Conservation (phyloP, 2,888 invertebrate genomes). For the Rosalia funebris region DNA sequence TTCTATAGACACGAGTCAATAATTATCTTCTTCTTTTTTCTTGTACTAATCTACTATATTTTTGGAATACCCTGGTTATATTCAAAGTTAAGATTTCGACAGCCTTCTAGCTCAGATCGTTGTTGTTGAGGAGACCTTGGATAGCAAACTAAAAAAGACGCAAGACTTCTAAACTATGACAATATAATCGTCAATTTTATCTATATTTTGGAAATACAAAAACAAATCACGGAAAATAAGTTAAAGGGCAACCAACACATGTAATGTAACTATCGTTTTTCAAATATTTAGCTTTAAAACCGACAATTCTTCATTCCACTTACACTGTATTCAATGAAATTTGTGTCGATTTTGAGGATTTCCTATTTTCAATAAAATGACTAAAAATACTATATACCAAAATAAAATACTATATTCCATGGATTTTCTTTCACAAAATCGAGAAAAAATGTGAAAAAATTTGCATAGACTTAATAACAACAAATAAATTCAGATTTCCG, state of each 20-base stretch:
- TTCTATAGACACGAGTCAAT: too few species aligned
- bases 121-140: background rate
- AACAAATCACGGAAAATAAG: background rate
- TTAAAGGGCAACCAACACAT: background rate
- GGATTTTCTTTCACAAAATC: too few species aligned
- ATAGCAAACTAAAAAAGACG: conserved; percentile 1
- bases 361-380: too few species aligned
- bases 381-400: too few species aligned
- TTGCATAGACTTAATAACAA: too few species aligned
- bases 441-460: too few species aligned
- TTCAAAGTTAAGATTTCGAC: background rate
- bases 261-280: background rate
- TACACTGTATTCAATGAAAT: background rate
- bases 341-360: too few species aligned
- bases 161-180: background rate
- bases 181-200: background rate
- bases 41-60: too few species aligned
- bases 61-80: background rate
- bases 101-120: background rate
- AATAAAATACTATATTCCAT: too few species aligned
- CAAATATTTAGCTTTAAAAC: background rate
- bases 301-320: background rate
- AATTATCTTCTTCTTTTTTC: too few species aligned
- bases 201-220: background rate
- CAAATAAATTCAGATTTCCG: too few species aligned